These are phyloP conservation scores for Phrixothrix hirtus DNA, from an alignment of 2,888 invertebrate species.

Conservation along the genomic window DNA sequence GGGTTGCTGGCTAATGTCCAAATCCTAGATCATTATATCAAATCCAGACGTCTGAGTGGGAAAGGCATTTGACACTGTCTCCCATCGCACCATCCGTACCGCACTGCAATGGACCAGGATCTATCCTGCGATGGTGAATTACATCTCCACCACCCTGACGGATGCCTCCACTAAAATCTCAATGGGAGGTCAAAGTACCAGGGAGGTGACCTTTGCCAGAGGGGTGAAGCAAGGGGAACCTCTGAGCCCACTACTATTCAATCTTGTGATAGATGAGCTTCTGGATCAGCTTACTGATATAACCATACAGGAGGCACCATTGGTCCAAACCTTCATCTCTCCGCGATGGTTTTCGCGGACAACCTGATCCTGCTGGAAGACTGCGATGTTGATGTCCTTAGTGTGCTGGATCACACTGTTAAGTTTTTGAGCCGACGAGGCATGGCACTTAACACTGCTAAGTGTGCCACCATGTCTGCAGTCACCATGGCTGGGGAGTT, in stretches of 20 bases:
- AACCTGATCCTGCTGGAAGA: conserved; percentile 26
- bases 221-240: conserved; percentile 25
- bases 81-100: not conserved
- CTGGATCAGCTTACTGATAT: not conserved
- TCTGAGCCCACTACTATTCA: conserved; percentile 13
- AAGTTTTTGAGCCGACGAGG: conserved; percentile 23
- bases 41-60: not conserved
- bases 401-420: conserved; percentile 7
- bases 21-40: not conserved
- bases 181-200: not conserved
- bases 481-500: not conserved
- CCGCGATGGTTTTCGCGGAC: conserved; percentile 33
- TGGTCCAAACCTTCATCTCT: not conserved
- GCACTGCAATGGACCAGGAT: not conserved
- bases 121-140: too few species aligned
- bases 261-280: conserved; percentile 6
- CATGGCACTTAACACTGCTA: conserved; percentile 15
- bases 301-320: not conserved
- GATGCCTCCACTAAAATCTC: not conserved
- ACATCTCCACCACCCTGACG: not conserved
- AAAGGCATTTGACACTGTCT: conserved; percentile 5
- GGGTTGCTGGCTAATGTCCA: conserved; percentile 16
- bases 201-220: not conserved
- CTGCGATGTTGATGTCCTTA: conserved; percentile 5
- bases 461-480: not conserved